Conservation (phyloP, 2,113 vertebrate species). For the Sitta europaea region DNA sequence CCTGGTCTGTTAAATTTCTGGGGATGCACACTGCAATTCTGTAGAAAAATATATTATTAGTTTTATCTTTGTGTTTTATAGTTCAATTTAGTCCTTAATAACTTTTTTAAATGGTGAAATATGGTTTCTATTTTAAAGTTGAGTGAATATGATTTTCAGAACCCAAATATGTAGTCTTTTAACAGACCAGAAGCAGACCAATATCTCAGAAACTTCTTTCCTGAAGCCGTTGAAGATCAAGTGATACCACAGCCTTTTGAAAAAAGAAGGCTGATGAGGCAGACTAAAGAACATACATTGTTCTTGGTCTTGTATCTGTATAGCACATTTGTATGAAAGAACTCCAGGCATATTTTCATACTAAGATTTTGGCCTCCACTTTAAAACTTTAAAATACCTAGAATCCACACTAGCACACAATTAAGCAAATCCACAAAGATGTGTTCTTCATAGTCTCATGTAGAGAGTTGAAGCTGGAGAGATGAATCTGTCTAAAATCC, state of each 20-base stretch:
- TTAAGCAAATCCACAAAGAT: neutral
- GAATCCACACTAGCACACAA: neutral
- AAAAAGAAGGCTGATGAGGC: neutral
- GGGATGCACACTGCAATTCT: neutral
- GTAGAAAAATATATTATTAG: neutral
- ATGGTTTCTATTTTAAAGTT: neutral
- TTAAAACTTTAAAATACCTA: neutral
- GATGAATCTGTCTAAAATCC: neutral
- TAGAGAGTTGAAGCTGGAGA: neutral
- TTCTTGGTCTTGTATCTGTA: neutral
- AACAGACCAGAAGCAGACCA: neutral
- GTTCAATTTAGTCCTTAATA: neutral
- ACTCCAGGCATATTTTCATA: neutral
- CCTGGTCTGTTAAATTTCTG: neutral
- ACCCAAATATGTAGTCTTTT: neutral
- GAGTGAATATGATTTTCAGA: neutral
- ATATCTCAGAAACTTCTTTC: neutral
- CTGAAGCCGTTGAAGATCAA: neutral
- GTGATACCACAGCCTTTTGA: neutral
- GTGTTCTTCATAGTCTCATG: neutral
- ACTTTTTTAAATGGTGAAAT: neutral
- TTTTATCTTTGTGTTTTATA: neutral
- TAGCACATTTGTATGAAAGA: neutral
- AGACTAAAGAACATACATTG: neutral
- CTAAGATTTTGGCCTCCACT: too few relatives aligned